Evolutionary conservation across 2,797 vertebrate genomes (phyloP).

Genomic region (Danio choprae): DNA sequence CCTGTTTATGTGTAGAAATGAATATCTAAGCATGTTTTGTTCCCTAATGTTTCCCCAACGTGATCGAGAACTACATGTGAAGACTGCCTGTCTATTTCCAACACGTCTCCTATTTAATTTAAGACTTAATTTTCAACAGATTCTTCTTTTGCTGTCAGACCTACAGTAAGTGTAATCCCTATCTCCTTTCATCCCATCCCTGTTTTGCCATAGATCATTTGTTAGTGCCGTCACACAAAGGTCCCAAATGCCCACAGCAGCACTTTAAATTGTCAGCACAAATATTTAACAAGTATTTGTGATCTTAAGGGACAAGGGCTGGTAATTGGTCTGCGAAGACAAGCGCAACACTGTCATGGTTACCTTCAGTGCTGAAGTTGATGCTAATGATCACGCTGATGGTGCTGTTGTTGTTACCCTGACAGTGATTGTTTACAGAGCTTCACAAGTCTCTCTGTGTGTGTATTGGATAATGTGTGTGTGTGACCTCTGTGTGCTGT

Average conservation of each 20-base stretch:
- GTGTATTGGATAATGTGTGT: background rate
- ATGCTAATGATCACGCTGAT: background rate
- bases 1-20: constrained; percentile 3
- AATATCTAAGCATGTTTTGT: background rate
- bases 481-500: constrained; percentile 19
- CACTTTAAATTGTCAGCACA: constrained; percentile 54
- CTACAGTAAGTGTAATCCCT: background rate
- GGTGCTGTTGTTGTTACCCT: background rate
- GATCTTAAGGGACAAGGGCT: constrained; percentile 45
- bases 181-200: background rate
- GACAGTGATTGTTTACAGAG: constrained; percentile 30
- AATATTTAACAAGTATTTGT: constrained; percentile 53
- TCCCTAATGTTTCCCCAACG: background rate
- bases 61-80: constrained; percentile 10
- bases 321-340: constrained; percentile 50
- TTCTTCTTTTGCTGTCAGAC: constrained; percentile 17
- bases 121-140: background rate
- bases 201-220: constrained; percentile 38
- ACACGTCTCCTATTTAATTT: background rate
- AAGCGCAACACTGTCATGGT: constrained; percentile 19
- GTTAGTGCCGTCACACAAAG: constrained; percentile 14
- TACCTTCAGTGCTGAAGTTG: constrained; percentile 7
- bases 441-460: constrained; percentile 18
- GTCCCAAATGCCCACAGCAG: constrained; percentile 46
- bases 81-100: constrained; percentile 6